Evolutionary conservation across 2,113 vertebrate species (phyloP).

Genomic region (Synchiropus splendidus): DNA sequence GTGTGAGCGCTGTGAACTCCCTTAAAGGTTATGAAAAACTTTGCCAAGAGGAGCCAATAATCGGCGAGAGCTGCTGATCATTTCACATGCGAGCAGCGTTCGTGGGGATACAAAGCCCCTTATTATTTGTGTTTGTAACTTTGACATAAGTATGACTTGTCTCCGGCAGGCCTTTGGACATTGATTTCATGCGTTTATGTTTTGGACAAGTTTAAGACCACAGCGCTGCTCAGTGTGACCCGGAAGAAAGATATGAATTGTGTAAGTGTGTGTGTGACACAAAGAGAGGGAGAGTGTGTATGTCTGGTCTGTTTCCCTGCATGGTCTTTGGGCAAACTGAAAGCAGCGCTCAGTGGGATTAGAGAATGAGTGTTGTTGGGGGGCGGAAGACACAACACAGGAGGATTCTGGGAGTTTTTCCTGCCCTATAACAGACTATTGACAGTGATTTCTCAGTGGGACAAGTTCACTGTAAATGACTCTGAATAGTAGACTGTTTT

Average conservation of each 20-base stretch:
- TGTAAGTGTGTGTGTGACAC: slow-evolving; percentile 16
- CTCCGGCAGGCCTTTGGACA: too few relatives aligned
- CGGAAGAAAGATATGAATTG: slow-evolving; percentile 1
- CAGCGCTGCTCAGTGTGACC: too few relatives aligned
- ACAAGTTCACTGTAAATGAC: background rate
- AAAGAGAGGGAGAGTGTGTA: slow-evolving; percentile 19
- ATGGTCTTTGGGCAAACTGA: slow-evolving; percentile 76
- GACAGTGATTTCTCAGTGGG: slow-evolving; percentile 36
- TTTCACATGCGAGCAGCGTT: too few relatives aligned
- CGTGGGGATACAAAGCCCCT: too few relatives aligned
- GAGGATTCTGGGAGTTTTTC: slow-evolving; percentile 73
- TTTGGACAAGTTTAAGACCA: too few relatives aligned
- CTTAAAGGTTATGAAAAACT: too few relatives aligned
- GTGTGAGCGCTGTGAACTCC: too few relatives aligned
- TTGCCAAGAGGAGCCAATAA: too few relatives aligned
- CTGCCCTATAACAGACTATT: slow-evolving; percentile 53
- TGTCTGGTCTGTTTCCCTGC: slow-evolving; percentile 53
- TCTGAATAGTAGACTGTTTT: slow-evolving; percentile 1
- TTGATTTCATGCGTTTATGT: too few relatives aligned
- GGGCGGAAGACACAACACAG: slow-evolving; percentile 41
- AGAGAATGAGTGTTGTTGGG: slow-evolving; percentile 60
- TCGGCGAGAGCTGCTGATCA: too few relatives aligned
- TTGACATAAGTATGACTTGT: too few relatives aligned
- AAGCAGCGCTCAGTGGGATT: slow-evolving; percentile 85
- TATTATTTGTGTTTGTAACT: too few relatives aligned